phyloP scores from a whole-genome alignment of 1,140 invertebrate genomes.

The Drosophila ogumai region DNA sequence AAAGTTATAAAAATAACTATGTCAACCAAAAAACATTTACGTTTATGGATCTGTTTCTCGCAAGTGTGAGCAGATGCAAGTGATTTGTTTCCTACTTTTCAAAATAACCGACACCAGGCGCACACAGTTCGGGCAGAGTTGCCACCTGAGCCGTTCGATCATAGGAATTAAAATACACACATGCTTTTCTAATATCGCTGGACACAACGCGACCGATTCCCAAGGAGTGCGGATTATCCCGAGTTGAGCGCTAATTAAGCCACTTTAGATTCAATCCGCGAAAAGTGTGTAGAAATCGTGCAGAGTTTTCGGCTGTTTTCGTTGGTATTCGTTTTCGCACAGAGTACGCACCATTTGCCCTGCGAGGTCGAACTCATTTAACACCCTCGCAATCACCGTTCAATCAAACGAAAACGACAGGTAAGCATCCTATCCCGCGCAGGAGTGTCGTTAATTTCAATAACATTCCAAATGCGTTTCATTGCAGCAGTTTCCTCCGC shows the following conservation, averaged over 20 bases:
- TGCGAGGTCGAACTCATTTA: slow-evolving; percentile 50
- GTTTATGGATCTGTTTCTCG: too few relatives aligned
- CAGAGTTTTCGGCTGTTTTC: background rate
- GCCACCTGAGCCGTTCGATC: slow-evolving; percentile 69
- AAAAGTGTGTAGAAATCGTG: slow-evolving; percentile 11
- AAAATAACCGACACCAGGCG: slow-evolving; percentile 63
- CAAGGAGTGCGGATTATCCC: slow-evolving; percentile 11
- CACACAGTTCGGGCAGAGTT: slow-evolving; percentile 50
- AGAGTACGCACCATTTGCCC: slow-evolving; percentile 23
- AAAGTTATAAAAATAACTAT: background rate
- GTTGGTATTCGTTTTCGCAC: slow-evolving; percentile 10
- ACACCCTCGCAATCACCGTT: slow-evolving; percentile 36
- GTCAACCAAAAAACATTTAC: too few relatives aligned
- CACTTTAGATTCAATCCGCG: background rate
- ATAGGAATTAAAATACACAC: slow-evolving; percentile 55
- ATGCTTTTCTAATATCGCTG: slow-evolving; percentile 66
- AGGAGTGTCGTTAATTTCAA: background rate
- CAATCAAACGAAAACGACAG: slow-evolving; percentile 23
- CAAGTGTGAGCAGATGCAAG: too few relatives aligned
- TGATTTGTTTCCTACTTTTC: slow-evolving; percentile 31
- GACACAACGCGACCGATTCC: slow-evolving; percentile 23
- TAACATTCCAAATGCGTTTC: background rate
- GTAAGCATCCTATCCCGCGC: slow-evolving; percentile 26
- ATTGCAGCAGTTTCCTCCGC: slow-evolving; percentile 2
- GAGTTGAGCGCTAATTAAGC: background rate